Percentiles rank a stretch among this genome's conserved stretches.
Conservation (phyloP, 1,140 invertebrate genomes). For the Reticulitermes speratus region DNA sequence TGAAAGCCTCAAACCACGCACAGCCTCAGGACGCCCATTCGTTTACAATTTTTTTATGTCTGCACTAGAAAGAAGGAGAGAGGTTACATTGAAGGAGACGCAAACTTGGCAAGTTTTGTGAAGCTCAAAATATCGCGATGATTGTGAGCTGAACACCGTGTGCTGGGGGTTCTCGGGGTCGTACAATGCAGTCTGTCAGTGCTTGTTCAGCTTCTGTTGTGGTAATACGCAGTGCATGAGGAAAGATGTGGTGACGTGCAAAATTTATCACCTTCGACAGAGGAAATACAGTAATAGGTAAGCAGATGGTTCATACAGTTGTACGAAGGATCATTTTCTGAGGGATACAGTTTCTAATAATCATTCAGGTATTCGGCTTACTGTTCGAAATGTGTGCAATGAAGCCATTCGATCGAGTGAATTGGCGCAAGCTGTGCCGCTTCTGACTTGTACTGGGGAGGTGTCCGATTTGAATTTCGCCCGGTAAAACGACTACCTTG, state of each 20-base stretch:
- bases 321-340: no score
- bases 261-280: neutral
- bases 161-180: neutral
- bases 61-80: neutral
- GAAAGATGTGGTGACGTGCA: neutral
- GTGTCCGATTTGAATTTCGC: no score
- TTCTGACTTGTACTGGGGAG: no score
- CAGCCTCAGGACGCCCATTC: no score
- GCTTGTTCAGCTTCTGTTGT: neutral
- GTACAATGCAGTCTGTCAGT: neutral
- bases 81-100: neutral
- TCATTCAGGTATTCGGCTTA: no score
- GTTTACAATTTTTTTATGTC: no score
- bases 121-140: neutral
- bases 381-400: no score
- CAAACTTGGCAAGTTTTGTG: neutral
- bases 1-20: no score
- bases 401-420: no score
- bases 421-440: no score
- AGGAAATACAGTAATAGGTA: neutral
- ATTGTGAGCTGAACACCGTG: neutral
- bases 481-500: no score
- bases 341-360: no score
- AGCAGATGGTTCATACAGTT: neutral
- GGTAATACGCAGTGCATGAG: neutral